These are phyloP conservation scores for Metaphire vulgaris DNA, from an alignment of 1,140 invertebrate genomes.

Conservation along the genomic window DNA sequence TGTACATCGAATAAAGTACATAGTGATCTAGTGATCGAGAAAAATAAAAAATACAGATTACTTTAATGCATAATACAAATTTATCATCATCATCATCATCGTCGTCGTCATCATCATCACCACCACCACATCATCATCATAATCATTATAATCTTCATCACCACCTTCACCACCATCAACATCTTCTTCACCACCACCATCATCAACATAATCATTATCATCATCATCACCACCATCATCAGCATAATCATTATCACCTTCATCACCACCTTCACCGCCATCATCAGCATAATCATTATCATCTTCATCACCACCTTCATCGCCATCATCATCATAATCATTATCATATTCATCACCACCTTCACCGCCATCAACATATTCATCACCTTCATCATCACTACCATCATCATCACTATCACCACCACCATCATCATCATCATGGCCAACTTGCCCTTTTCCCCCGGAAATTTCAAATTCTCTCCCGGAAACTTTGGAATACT, in stretches of 20 bases:
- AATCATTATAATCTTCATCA: neutral
- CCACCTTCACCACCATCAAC: neutral
- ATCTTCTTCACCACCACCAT: neutral
- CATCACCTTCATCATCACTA: neutral
- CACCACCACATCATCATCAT: too few species aligned
- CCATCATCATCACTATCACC: neutral
- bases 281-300: too few species aligned
- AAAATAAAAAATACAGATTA: neutral
- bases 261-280: too few species aligned
- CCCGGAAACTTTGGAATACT: too few species aligned
- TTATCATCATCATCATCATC: too few species aligned
- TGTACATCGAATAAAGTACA: constrained; percentile 18
- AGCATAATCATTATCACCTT: too few species aligned
- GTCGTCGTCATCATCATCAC: constrained; percentile 12
- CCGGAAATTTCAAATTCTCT: too few species aligned
- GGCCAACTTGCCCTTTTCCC: neutral
- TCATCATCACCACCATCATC: too few species aligned
- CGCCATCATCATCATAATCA: too few species aligned
- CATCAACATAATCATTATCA: too few species aligned
- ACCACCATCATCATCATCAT: neutral
- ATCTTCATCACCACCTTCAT: neutral
- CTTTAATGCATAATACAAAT: neutral
- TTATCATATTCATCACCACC: too few species aligned
- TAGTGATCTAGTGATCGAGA: neutral
- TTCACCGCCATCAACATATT: too few species aligned